A percentile compares a stretch with the other conserved stretches of the same genome.
Conservation (phyloP, 1,140 invertebrate species). For the Chlorops oryzae region DNA sequence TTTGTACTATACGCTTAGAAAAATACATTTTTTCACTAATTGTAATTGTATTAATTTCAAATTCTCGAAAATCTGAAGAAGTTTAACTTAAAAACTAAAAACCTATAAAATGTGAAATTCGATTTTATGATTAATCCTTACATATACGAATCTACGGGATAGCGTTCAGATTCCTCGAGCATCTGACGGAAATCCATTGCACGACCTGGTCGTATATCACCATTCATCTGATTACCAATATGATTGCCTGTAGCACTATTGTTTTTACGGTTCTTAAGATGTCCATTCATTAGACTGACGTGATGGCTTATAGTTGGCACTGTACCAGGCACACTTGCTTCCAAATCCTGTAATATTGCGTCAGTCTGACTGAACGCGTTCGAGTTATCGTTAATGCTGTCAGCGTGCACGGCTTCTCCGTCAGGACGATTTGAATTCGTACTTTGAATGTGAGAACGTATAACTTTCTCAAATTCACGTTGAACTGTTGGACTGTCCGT, state of each 20-base stretch:
- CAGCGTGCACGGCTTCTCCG: too few relatives aligned
- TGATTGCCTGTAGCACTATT: slow-evolving; percentile 14
- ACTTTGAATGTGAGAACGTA: slow-evolving; percentile 54
- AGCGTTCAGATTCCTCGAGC: slow-evolving; percentile 43
- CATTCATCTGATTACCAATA: slow-evolving; percentile 28
- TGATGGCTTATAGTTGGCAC: slow-evolving; percentile 47
- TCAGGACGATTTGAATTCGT: too few relatives aligned
- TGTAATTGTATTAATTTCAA: too few relatives aligned
- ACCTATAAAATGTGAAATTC: too few relatives aligned
- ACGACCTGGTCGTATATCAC: slow-evolving; percentile 26
- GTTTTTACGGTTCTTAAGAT: slow-evolving; percentile 34
- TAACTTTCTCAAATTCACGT: slow-evolving; percentile 63
- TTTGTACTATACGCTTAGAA: too few relatives aligned
- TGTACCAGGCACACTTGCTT: slow-evolving; percentile 43
- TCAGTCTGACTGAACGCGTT: slow-evolving; percentile 31
- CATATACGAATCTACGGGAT: slow-evolving; percentile 45
- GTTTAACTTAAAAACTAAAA: too few relatives aligned
- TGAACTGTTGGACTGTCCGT: slow-evolving; percentile 69
- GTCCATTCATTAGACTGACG: slow-evolving; percentile 45
- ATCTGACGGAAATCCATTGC: slow-evolving; percentile 39
- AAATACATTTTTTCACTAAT: too few relatives aligned
- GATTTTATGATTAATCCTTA: too few relatives aligned
- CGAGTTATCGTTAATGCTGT: too few relatives aligned
- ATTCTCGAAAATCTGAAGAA: too few relatives aligned
- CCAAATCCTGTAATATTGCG: slow-evolving; percentile 40